Evolutionary conservation across 2,797 vertebrate species (phyloP), one percentile per base, ranked within the genome.

Genomic region (Manis crassicaudata): DNA sequence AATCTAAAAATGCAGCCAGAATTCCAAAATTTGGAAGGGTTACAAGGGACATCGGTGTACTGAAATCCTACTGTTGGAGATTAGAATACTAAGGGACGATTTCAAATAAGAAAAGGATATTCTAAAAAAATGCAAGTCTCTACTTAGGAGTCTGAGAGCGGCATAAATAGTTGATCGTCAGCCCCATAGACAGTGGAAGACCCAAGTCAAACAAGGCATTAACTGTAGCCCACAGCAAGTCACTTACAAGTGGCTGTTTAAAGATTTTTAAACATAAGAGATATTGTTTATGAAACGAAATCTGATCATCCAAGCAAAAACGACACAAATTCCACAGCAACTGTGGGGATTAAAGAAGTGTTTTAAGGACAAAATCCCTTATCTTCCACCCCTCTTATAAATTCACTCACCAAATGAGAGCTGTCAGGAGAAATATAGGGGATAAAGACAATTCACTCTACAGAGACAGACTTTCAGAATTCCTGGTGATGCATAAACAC

Each of bases 231-330:
- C 81, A 2, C 4, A 18, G 40, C 92, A 82, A 84, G 68, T 63
- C 18, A 14, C 73, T 67, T 67, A 23, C 35, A 63, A 94, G 90
- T 52, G 52, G 88, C 80, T 72, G 79, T 75, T 86, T 68, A 58
- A 79, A 93, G 86, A 91, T 50, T 80, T 95, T 90, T 87, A 97
- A 95, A 96, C 95, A 96, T 20, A 83, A 46, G 7, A 16, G n/a
- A 92, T 89, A 60, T 80, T 95, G 96, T 96, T 96, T 92, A 76
- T 87, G 90, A 89, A 92, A 89, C 0, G 2, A 40, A 85, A 85
- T 89, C 95, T 91, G 81, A 87, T 96, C 88, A 2, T 70, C 68
- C 50, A 52, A 75, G 81, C 70, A 68, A 75, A 87, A 90, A 65
- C 18, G 65, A 90, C 80, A 80, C 37, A 56, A 58, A 93, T 93